Conservation (phyloP, 2,888 invertebrate genomes). For the Amphipyra tragopoginis region DNA sequence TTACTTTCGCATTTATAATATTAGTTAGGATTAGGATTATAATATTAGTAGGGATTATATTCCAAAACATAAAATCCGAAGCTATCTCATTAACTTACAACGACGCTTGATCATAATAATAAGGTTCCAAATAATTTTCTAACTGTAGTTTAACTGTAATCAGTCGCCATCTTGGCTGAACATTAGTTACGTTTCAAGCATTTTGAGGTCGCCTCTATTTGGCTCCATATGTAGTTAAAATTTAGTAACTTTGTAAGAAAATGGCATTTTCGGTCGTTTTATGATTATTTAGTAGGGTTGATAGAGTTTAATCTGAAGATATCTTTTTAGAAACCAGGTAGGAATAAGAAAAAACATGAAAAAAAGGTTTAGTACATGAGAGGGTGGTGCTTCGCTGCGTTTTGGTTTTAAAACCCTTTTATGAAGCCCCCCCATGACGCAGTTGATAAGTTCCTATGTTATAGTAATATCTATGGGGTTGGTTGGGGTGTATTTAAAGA, state of each 20-base stretch:
- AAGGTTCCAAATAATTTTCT: constrained; percentile 33
- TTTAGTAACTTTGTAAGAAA: constrained; percentile 27
- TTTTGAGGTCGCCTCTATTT: constrained; percentile 15
- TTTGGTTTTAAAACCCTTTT: too few relatives aligned
- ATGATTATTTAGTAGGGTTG: constrained; percentile 14
- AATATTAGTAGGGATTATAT: too few relatives aligned
- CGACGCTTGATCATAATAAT: constrained; percentile 9
- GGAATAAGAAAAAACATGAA: too few relatives aligned
- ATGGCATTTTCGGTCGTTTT: constrained; percentile 5
- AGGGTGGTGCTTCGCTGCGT: too few relatives aligned
- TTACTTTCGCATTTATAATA: too few relatives aligned
- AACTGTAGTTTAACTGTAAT: constrained; percentile 31
- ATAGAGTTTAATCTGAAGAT: neutral
- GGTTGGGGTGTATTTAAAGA: too few relatives aligned
- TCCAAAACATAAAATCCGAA: constrained; percentile 11
- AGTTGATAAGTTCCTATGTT: too few relatives aligned
- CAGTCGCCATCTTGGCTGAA: constrained; percentile 25
- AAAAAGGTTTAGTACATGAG: too few relatives aligned
- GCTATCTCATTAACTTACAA: constrained; percentile 3
- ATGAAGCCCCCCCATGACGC: too few relatives aligned
- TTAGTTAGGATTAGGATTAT: too few relatives aligned
- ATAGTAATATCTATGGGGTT: too few relatives aligned
- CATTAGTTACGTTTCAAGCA: constrained; percentile 31
- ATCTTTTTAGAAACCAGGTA: neutral
- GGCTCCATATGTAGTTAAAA: constrained; percentile 37